phyloP scores from a whole-genome alignment of 2,113 vertebrate genomes.

The Arenaria interpres region DNA sequence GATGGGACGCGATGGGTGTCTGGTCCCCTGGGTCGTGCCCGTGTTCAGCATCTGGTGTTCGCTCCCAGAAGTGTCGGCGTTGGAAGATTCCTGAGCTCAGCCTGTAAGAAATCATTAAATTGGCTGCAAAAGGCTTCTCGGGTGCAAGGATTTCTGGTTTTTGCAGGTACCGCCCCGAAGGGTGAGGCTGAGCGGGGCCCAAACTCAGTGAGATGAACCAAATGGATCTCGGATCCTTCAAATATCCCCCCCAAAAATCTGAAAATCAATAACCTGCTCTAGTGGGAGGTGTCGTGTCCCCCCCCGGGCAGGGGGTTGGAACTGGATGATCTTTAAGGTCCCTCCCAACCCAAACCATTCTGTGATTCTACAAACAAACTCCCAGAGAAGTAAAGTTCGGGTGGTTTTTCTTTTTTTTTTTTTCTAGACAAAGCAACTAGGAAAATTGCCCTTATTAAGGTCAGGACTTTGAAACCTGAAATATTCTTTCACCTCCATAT shows the following conservation, averaged over 20 bases:
- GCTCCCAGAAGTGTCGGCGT: fast-evolving
- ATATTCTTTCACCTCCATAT: background rate
- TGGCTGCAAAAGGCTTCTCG: background rate
- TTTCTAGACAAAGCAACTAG: background rate
- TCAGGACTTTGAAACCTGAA: background rate
- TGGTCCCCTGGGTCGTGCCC: background rate
- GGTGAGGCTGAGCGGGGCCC: background rate
- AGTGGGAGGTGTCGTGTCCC: too few species aligned
- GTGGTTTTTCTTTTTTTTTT: too few species aligned
- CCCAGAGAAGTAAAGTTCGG: too few species aligned
- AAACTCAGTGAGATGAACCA: background rate
- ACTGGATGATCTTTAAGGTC: too few species aligned
- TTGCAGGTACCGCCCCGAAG: background rate
- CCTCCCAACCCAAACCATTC: too few species aligned
- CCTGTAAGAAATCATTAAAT: fast-evolving
- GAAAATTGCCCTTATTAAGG: background rate
- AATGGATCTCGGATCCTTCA: background rate
- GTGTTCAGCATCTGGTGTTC: fast-evolving
- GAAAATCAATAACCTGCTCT: too few species aligned
- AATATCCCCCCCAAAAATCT: background rate
- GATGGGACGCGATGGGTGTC: background rate
- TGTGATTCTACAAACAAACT: too few species aligned
- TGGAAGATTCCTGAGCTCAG: background rate
- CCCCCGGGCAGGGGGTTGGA: too few species aligned
- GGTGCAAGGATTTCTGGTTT: background rate